phyloP scores from a whole-genome alignment of 2,888 invertebrate species.

The Eupithecia vulgata region DNA sequence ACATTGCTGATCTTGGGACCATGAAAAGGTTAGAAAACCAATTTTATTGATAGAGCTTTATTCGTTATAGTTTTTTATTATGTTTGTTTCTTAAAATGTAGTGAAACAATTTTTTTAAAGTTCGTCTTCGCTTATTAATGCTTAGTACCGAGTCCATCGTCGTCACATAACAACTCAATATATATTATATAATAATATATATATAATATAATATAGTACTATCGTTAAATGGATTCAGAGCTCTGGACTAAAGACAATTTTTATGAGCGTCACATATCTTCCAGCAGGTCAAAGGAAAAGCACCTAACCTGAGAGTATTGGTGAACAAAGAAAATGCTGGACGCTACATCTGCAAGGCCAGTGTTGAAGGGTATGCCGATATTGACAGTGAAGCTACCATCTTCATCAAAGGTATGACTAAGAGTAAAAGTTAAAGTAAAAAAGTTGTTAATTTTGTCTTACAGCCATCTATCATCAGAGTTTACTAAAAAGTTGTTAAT shows the following conservation, averaged over 20 bases:
- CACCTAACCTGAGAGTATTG: constrained; percentile 89
- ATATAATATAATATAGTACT: too few species aligned
- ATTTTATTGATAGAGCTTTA: background rate
- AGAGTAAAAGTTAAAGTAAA: background rate
- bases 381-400: constrained; percentile 91
- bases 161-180: too few species aligned
- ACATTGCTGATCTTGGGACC: background rate
- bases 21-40: background rate
- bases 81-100: too few species aligned
- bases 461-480: background rate
- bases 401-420: constrained; percentile 87
- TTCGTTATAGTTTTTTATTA: too few species aligned
- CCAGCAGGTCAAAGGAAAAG: constrained; percentile 92
- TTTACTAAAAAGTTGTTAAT: too few species aligned
- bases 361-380: constrained; percentile 93
- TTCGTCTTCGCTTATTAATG: too few species aligned
- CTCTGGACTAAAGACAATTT: constrained; percentile 42
- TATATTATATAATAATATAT: too few species aligned
- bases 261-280: constrained; percentile 86
- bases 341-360: constrained; percentile 94
- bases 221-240: too few species aligned
- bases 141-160: too few species aligned
- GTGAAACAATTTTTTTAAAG: too few species aligned
- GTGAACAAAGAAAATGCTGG: constrained; percentile 92
- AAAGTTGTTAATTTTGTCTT: too few species aligned